Conservation (phyloP, 2,888 invertebrate genomes). For the Hypolimnas misippus region DNA sequence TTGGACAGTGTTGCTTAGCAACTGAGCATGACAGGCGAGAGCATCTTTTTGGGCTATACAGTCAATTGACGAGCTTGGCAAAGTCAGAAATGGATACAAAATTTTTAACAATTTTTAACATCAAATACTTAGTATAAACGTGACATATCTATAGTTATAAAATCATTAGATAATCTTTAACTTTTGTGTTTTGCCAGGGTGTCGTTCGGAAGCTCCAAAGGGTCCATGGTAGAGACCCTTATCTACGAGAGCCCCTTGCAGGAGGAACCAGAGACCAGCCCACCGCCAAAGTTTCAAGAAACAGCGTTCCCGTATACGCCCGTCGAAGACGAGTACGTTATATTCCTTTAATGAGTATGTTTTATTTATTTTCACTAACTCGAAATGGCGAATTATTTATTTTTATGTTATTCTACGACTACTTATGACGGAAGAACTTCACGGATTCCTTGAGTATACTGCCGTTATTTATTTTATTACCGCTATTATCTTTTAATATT, state of each 20-base stretch:
- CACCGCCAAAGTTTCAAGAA: slow-evolving; percentile 77
- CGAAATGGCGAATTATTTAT: slow-evolving; percentile 40
- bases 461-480: slow-evolving; percentile 6
- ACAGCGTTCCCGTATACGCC: slow-evolving; percentile 77
- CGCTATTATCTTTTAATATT: background rate
- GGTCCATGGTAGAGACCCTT: slow-evolving; percentile 96
- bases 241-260: slow-evolving; percentile 94
- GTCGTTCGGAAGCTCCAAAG: slow-evolving; percentile 96
- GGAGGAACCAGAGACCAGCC: slow-evolving; percentile 90
- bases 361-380: slow-evolving; percentile 56
- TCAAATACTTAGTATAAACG: no score
- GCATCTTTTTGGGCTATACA: no score
- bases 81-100: no score
- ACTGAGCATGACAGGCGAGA: no score
- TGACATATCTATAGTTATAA: no score
- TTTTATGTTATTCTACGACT: slow-evolving; percentile 9
- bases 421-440: background rate
- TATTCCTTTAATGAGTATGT: slow-evolving; percentile 72
- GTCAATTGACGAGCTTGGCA: no score
- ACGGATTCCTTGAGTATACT: background rate
- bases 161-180: no score
- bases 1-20: no score
- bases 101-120: no score
- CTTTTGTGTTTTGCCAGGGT: slow-evolving; percentile 92
- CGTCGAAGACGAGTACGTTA: slow-evolving; percentile 85